phyloP scores from a whole-genome alignment of 2,797 vertebrate genomes.

The Melanotaenia maccullochi region DNA sequence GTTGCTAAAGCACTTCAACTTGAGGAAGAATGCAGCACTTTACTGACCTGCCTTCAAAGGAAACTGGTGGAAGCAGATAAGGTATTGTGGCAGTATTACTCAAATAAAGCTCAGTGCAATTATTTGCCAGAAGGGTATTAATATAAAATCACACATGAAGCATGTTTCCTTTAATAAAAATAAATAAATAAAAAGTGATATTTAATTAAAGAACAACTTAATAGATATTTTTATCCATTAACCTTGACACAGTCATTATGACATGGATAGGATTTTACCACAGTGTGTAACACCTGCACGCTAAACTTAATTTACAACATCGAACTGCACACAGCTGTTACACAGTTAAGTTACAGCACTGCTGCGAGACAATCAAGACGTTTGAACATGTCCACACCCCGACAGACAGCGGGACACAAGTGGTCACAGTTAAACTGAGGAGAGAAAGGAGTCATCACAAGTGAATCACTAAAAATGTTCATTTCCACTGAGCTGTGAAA shows the following conservation, averaged over 20 bases:
- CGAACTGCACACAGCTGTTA: slow-evolving; percentile 5
- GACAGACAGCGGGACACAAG: neutral
- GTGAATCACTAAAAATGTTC: slow-evolving; percentile 27
- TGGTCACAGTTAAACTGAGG: slow-evolving; percentile 3
- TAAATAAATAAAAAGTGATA: neutral
- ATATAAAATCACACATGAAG: too few species aligned
- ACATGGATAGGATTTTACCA: neutral
- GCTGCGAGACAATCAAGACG: slow-evolving; percentile 12
- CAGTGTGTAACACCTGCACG: slow-evolving; percentile 11
- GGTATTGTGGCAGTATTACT: neutral
- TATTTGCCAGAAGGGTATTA: too few species aligned
- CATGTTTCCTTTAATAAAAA: neutral
- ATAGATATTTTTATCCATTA: too few species aligned
- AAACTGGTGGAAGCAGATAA: neutral
- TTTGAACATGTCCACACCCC: slow-evolving; percentile 7
- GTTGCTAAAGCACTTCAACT: neutral
- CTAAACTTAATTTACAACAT: neutral
- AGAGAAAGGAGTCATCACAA: slow-evolving; percentile 26
- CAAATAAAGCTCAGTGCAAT: neutral
- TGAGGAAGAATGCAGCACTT: neutral
- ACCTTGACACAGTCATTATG: too few species aligned
- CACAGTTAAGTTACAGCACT: slow-evolving; percentile 14
- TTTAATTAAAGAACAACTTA: neutral
- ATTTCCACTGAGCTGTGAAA: slow-evolving; percentile 55
- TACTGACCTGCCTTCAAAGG: neutral